A percentile compares a stretch with the other conserved stretches of the same genome.
Conservation (phyloP, 1,140 invertebrate species). For the Papilio polyxenes region DNA sequence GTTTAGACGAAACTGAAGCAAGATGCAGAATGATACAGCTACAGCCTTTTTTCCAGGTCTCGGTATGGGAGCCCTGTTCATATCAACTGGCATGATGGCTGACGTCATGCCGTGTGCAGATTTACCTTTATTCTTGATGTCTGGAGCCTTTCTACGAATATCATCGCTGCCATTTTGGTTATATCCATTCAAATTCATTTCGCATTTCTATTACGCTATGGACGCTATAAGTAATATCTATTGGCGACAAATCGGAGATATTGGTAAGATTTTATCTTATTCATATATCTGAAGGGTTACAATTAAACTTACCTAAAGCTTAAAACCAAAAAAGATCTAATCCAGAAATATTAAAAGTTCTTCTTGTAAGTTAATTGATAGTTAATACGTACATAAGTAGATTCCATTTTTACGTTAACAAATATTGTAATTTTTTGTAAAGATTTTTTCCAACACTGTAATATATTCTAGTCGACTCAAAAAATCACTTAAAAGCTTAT, state of each 20-base stretch:
- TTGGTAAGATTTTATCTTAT: conserved; percentile 71
- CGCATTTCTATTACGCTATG: conserved; percentile 83
- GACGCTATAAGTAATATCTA: conserved; percentile 83
- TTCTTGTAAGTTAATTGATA: too few species aligned
- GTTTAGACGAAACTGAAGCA: too few species aligned
- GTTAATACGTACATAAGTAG: too few species aligned
- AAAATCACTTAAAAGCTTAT: neutral
- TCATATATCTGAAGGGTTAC: neutral
- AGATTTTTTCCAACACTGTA: neutral
- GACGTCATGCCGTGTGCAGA: conserved; percentile 71
- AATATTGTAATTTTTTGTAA: too few species aligned
- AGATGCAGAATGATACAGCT: too few species aligned
- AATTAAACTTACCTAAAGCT: neutral
- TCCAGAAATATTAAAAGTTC: too few species aligned
- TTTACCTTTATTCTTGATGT: conserved; percentile 67
- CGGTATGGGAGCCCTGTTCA: conserved; percentile 69
- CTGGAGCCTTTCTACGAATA: conserved; percentile 69
- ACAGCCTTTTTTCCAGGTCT: conserved; percentile 55
- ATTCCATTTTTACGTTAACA: too few species aligned
- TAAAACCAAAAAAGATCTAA: neutral
- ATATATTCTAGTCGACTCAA: neutral
- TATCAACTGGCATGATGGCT: conserved; percentile 60
- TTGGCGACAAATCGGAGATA: conserved; percentile 80
- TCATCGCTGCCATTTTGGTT: conserved; percentile 74
- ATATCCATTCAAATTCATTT: conserved; percentile 81